A percentile compares a stretch with the other conserved stretches of the same genome.
These are phyloP conservation scores for Ibidorhyncha struthersii DNA, from an alignment of 2,113 vertebrate species.

Conservation along the genomic window DNA sequence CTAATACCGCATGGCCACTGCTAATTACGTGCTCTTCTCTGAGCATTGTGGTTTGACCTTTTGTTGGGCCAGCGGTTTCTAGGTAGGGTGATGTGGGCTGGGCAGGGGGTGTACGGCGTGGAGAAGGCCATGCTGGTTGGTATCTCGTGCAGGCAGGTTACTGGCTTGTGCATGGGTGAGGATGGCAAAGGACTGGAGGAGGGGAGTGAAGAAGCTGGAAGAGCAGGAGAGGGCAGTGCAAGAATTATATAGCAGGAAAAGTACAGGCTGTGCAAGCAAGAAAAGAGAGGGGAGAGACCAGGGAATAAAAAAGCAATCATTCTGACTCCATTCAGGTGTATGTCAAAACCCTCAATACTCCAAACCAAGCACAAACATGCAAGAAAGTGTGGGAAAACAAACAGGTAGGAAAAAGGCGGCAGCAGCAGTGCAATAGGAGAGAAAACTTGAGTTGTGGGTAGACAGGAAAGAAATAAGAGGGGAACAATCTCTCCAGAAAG, in stretches of 20 bases:
- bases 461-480: too few species aligned
- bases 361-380: neutral
- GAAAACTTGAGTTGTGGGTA: neutral
- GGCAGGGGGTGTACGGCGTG: neutral
- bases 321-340: neutral
- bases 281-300: neutral
- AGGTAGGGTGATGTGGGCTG: neutral
- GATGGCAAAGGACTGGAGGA: neutral
- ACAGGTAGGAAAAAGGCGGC: too few species aligned
- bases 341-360: neutral
- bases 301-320: neutral
- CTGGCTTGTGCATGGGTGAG: neutral
- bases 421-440: neutral
- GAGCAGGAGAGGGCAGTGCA: neutral
- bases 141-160: neutral
- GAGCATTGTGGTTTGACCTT: neutral
- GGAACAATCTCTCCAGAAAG: neutral
- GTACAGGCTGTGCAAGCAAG: neutral
- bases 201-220: neutral
- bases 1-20: accelerated
- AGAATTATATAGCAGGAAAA: neutral
- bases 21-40: neutral
- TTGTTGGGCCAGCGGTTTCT: neutral
- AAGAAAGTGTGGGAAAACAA: neutral
- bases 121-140: neutral